Evolutionary conservation across 2,797 vertebrate species (phyloP).

Genomic region (Pampus argenteus): DNA sequence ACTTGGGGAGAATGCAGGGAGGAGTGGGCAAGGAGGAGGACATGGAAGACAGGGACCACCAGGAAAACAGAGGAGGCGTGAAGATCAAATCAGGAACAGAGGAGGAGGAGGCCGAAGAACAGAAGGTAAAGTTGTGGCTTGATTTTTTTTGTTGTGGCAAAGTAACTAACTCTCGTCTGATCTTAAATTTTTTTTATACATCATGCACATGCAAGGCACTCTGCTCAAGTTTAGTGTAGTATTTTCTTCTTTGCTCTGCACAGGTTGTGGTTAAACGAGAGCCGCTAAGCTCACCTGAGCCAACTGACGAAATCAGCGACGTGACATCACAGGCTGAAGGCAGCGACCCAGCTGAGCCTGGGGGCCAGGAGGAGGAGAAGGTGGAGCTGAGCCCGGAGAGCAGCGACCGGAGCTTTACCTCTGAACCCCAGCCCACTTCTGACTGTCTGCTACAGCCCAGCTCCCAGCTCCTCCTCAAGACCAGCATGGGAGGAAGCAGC

Average conservation of each 20-base stretch:
- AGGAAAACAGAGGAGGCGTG: conserved; percentile 62
- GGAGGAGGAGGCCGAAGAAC: conserved; percentile 84
- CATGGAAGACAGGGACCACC: conserved; percentile 71
- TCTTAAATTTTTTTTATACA: neutral
- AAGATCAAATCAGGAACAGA: conserved; percentile 77
- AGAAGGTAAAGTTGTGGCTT: conserved; percentile 67
- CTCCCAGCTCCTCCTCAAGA: conserved; percentile 91
- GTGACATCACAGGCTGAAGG: conserved; percentile 94
- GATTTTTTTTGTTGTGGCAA: neutral
- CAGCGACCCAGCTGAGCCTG: conserved; percentile 90
- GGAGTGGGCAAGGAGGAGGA: conserved; percentile 83
- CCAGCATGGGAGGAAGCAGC: conserved; percentile 62
- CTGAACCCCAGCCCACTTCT: conserved; percentile 91
- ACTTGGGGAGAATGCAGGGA: conserved; percentile 67
- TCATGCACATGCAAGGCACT: neutral
- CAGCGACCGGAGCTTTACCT: conserved; percentile 93
- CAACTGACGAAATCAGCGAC: conserved; percentile 92
- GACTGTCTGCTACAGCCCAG: conserved; percentile 89
- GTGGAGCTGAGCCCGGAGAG: conserved; percentile 96
- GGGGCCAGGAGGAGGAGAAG: conserved; percentile 93
- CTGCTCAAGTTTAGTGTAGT: neutral
- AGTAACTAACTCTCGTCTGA: neutral
- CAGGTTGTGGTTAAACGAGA: conserved; percentile 95
- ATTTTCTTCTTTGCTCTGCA: neutral
- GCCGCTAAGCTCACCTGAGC: conserved; percentile 94